phyloP scores from a whole-genome alignment of 1,140 invertebrate species.

The Wasmannia auropunctata region DNA sequence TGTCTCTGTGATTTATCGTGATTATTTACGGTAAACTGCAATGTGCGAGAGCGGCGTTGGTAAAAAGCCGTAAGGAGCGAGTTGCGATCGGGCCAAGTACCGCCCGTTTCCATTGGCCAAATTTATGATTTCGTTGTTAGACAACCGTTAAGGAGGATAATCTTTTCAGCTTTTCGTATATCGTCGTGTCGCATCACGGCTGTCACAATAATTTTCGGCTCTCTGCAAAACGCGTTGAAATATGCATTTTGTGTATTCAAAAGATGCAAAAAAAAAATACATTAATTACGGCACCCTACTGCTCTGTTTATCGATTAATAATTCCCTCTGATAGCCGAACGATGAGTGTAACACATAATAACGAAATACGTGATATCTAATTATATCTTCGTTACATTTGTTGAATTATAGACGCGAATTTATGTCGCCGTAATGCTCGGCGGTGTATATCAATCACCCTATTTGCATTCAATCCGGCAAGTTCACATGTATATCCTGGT shows the following conservation, averaged over 20 bases:
- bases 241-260: background rate
- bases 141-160: constrained; percentile 8
- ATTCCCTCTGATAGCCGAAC: constrained; percentile 36
- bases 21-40: background rate
- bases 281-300: background rate
- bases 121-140: constrained; percentile 26
- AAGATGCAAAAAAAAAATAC: constrained; percentile 12
- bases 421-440: constrained; percentile 31
- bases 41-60: background rate
- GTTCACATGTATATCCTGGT: constrained; percentile 14
- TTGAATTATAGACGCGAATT: constrained; percentile 57
- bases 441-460: constrained; percentile 52
- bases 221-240: background rate
- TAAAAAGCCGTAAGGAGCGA: constrained; percentile 3
- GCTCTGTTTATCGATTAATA: constrained; percentile 44
- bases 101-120: constrained; percentile 48
- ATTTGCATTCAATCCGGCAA: constrained; percentile 50
- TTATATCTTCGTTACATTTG: constrained; percentile 50
- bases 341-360: constrained; percentile 32
- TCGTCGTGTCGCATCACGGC: background rate
- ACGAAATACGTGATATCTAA: constrained; percentile 47
- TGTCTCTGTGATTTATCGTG: constrained; percentile 28
- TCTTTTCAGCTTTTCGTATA: background rate
- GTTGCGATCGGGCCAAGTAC: constrained; percentile 39
- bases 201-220: background rate